Base-by-base conservation (phyloP, 2,113 vertebrate species). In the Prolemur simus region DNA sequence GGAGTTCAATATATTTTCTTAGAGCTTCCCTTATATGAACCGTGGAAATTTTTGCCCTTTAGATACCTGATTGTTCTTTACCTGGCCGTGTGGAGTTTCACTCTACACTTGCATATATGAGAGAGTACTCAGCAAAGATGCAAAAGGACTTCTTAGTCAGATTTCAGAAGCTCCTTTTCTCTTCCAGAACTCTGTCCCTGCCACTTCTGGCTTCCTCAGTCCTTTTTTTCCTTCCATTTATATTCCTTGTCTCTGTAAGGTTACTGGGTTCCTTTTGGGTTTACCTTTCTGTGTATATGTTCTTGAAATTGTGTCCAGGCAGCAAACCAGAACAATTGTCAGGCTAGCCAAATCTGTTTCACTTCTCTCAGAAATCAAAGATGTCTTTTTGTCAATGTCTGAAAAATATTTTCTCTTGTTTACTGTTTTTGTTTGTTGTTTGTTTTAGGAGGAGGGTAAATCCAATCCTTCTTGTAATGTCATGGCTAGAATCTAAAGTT, bases 11-110 rank as follows among this genome's bases (percentile, higher is more conserved):
- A 29, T 42, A 17, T 92, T 77, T 90, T 81, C 37, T 71, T 74
- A 81, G 32, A 10, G 14, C 25, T 63, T 69, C 32, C 45, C 4
- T 63, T 58, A 4, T 47, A 13, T 49, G 18, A 37, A 2, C 1
- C 56, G 80, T 71, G 12, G 54, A 20, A 78, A 78, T 77, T 58
- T 87, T 93, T 54, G 58, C 54, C 45, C 87, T 82, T 11, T 27
- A n/a, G 39, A 69, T 68, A 81, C 47, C 47, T 58, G 39, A 8
- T 37, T 39, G 12, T 69, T 47, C 15, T 74, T 68, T 76, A 34
- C 23, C 25, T 83, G n/a, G 34, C 34, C 25, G 76, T 12, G 1
- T 14, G n/a, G 18, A 47, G 9, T 58, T 87, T 90, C 2, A 45
- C 25, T 37, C n/a, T 64, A 3, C 14, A n/a, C 25, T 73, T 84